These are phyloP conservation scores for Spicauda simplicius DNA, from an alignment of 2,888 invertebrate genomes.

Conservation along the genomic window DNA sequence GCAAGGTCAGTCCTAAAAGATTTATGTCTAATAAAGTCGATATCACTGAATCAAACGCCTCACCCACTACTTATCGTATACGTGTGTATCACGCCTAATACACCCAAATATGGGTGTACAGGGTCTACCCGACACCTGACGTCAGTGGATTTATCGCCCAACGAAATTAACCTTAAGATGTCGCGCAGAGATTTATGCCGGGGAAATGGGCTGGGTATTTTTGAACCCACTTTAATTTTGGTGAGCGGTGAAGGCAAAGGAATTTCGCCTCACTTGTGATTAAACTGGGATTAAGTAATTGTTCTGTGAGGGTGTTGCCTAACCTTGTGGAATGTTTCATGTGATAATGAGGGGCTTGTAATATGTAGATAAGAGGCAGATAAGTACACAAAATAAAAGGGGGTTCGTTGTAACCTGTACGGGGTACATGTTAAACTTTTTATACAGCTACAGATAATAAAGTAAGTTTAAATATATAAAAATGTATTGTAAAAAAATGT, in stretches of 20 bases:
- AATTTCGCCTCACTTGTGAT: slow-evolving; percentile 35
- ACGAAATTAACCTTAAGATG: slow-evolving; percentile 76
- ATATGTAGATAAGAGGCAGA: no score
- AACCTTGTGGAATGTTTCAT: slow-evolving; percentile 7
- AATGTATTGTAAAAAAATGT: no score
- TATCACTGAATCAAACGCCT: neutral
- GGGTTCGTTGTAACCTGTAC: no score
- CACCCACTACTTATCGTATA: slow-evolving; percentile 4
- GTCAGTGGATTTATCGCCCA: slow-evolving; percentile 66
- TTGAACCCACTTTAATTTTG: slow-evolving; percentile 46
- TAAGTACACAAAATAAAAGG: no score
- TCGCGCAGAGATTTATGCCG: slow-evolving; percentile 73
- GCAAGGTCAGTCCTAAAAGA: neutral
- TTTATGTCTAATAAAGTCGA: neutral
- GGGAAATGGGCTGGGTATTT: slow-evolving; percentile 68
- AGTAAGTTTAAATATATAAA: no score
- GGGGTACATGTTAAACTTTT: no score
- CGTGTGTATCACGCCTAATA: slow-evolving; percentile 16
- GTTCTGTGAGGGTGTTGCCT: slow-evolving; percentile 15
- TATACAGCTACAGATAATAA: no score
- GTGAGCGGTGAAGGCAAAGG: slow-evolving; percentile 30
- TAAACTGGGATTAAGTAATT: slow-evolving; percentile 37
- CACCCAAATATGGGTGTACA: slow-evolving; percentile 21
- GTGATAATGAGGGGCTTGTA: no score
- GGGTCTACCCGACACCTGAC: slow-evolving; percentile 42